Evolutionary conservation across 64 coral and sea anemone genomes (phyloP).

Genomic region (Pocillopora verrucosa): DNA sequence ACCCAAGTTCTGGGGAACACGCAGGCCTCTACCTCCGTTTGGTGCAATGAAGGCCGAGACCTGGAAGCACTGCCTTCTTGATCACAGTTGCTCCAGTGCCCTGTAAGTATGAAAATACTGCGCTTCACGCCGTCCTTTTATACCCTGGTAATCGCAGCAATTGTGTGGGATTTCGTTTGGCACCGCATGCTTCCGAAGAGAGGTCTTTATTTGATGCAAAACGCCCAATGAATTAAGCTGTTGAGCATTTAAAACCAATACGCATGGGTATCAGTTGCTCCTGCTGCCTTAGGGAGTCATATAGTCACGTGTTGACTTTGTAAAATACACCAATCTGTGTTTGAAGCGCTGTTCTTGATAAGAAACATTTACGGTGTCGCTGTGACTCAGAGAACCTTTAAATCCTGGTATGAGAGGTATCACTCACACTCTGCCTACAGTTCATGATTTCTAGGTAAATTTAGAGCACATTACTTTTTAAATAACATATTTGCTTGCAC

Average conservation of each 20-base stretch:
- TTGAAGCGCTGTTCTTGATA: background rate
- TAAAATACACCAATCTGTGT: background rate
- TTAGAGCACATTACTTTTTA: no score
- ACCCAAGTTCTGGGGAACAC: constrained; percentile 83
- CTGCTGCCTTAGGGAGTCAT: background rate
- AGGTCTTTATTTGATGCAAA: background rate
- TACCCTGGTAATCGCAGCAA: constrained; percentile 10
- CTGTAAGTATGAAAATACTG: constrained; percentile 76
- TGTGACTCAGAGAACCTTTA: background rate
- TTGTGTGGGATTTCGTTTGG: constrained; percentile 62
- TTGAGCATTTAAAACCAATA: background rate
- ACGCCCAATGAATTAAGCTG: constrained; percentile 12
- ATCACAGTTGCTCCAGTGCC: constrained; percentile 92
- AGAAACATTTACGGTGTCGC: no score
- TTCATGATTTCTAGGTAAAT: no score
- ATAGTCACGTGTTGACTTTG: background rate
- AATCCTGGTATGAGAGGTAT: no score
- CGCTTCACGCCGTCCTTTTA: constrained; percentile 35
- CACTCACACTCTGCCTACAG: no score
- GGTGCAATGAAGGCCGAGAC: constrained; percentile 73
- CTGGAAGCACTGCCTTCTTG: constrained; percentile 85
- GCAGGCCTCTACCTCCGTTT: constrained; percentile 67
- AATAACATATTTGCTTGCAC: no score
- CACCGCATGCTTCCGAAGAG: background rate
- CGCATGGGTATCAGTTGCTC: constrained; percentile 7